These are phyloP conservation scores for Cephus nigrinus DNA, from an alignment of 2,888 invertebrate species.

Conservation along the genomic window DNA sequence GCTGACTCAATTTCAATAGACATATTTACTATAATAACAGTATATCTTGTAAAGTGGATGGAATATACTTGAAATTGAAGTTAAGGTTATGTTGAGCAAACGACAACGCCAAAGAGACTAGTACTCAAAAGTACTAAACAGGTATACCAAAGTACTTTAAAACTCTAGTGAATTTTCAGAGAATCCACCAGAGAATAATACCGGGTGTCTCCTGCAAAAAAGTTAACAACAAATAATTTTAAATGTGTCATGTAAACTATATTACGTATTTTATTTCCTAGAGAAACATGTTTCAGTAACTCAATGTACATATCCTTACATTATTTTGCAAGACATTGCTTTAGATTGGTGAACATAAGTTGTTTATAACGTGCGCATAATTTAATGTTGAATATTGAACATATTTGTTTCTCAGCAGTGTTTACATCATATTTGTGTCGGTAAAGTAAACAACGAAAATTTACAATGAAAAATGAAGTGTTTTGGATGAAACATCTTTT, in stretches of 20 bases:
- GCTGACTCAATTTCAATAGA: slow-evolving; percentile 93
- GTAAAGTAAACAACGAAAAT: neutral
- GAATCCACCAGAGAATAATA: neutral
- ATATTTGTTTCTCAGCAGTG: neutral
- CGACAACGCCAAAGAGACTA: neutral
- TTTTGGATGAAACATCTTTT: slow-evolving; percentile 37
- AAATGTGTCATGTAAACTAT: neutral
- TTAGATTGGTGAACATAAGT: neutral
- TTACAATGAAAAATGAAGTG: slow-evolving; percentile 33
- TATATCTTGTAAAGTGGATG: neutral
- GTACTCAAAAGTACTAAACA: neutral
- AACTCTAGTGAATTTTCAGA: neutral
- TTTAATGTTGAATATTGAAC: neutral
- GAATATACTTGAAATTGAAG: neutral
- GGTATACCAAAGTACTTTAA: neutral
- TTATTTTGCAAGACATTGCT: neutral
- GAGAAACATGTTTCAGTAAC: neutral
- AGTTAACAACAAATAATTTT: neutral
- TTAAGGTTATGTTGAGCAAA: neutral
- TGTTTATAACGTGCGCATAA: neutral
- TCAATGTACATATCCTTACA: neutral
- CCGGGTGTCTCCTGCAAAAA: neutral
- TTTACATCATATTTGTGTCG: neutral
- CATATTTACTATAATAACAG: slow-evolving; percentile 68
- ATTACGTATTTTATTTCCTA: neutral